A percentile compares a stretch with the other conserved stretches of the same genome.
phyloP scores from a whole-genome alignment of 2,797 vertebrate genomes.

The Liparis tanakae region DNA sequence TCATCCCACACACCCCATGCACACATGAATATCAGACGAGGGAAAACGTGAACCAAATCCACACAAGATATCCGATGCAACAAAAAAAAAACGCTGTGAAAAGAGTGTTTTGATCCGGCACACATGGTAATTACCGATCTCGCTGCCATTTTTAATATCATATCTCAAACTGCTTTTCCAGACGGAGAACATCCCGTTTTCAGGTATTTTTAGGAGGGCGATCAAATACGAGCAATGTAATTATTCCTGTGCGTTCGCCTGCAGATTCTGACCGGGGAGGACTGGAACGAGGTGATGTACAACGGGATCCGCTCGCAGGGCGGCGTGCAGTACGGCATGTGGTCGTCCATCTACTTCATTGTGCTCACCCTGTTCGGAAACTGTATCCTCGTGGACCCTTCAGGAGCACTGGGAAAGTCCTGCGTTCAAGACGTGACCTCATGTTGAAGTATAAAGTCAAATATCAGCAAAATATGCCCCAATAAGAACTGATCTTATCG shows the following conservation, averaged over 20 bases:
- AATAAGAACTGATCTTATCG: background rate
- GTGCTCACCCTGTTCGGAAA: slow-evolving; percentile 98
- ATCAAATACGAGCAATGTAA: slow-evolving; percentile 5
- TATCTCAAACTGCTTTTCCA: slow-evolving; percentile 35
- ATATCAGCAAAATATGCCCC: background rate
- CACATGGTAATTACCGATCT: slow-evolving; percentile 57
- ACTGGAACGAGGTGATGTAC: slow-evolving; percentile 99
- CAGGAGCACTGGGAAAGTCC: no score
- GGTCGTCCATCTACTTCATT: slow-evolving; percentile 99
- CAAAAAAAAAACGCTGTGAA: slow-evolving; percentile 18
- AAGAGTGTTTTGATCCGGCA: slow-evolving; percentile 59
- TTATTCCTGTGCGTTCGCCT: slow-evolving; percentile 33
- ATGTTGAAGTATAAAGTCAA: background rate
- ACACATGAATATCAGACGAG: slow-evolving; percentile 75
- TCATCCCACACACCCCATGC: slow-evolving; percentile 77
- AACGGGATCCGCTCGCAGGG: slow-evolving; percentile 97
- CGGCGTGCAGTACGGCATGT: slow-evolving; percentile 97
- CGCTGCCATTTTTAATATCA: slow-evolving; percentile 45
- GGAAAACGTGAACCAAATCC: slow-evolving; percentile 69
- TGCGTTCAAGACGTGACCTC: background rate
- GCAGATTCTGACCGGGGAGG: slow-evolving; percentile 97
- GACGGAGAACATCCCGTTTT: slow-evolving; percentile 11
- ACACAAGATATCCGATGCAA: slow-evolving; percentile 57
- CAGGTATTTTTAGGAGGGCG: slow-evolving; percentile 35
- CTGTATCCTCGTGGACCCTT: slow-evolving; percentile 89